Percentiles rank a stretch among this genome's conserved stretches.
These are phyloP conservation scores for Ovis canadensis DNA, from an alignment of 2,113 vertebrate species.

Conservation along the genomic window DNA sequence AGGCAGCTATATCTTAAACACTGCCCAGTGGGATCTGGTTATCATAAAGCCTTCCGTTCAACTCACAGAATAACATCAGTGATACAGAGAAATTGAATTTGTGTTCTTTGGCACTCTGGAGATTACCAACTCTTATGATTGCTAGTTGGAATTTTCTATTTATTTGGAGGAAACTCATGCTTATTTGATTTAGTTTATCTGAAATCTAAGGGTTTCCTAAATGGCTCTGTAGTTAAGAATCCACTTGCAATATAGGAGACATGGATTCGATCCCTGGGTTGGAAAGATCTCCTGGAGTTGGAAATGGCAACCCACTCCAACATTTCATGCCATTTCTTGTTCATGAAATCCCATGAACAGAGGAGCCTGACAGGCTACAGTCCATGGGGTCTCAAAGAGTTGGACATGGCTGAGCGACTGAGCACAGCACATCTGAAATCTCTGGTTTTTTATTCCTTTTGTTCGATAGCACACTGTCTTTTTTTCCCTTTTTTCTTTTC, in stretches of 20 bases:
- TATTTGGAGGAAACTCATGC: not conserved
- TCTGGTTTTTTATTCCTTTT: not conserved
- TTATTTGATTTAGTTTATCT: slow-evolving; percentile 13
- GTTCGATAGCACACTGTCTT: not conserved
- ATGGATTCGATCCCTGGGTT: not conserved
- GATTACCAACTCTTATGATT: not conserved
- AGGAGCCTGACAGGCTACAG: not conserved
- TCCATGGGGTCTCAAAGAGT: not conserved
- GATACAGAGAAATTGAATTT: not conserved
- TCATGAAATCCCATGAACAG: not conserved
- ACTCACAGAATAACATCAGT: not conserved
- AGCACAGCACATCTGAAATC: not conserved
- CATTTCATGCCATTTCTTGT: no score
- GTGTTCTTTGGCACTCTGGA: not conserved
- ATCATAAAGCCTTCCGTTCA: not conserved
- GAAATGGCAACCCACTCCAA: not conserved
- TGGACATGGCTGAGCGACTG: not conserved
- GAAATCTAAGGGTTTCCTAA: not conserved
- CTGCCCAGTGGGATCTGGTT: not conserved
- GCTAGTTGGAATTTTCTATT: not conserved
- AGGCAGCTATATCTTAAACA: not conserved
- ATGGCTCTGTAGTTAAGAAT: not conserved
- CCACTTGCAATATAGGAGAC: not conserved
- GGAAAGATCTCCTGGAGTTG: not conserved
- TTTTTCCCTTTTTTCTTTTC: not conserved